phyloP scores from a whole-genome alignment of 2,113 vertebrate species.

The Lota lota region DNA sequence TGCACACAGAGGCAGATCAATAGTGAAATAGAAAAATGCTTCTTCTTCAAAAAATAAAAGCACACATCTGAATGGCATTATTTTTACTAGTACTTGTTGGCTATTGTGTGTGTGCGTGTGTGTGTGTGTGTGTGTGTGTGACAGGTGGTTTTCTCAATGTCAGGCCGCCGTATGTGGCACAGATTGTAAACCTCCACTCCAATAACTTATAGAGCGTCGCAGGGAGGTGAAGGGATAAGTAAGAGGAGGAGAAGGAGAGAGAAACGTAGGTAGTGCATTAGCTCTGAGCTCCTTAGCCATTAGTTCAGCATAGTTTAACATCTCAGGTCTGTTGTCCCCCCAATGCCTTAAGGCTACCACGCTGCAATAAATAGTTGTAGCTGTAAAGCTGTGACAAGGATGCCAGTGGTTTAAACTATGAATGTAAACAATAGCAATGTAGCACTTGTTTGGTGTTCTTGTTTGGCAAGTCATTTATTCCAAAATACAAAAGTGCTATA shows the following conservation, averaged over 20 bases:
- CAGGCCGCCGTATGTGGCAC: conserved; percentile 28
- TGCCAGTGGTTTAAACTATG: no score
- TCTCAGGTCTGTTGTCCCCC: not conserved
- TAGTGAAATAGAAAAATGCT: not conserved
- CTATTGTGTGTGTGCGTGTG: conserved; percentile 1
- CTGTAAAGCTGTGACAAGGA: no score
- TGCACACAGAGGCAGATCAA: not conserved
- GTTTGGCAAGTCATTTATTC: no score
- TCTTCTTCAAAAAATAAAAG: not conserved
- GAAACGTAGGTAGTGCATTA: not conserved
- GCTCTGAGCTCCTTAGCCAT: not conserved
- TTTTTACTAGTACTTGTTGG: not conserved
- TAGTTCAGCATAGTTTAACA: not conserved
- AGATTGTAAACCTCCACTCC: conserved; percentile 45
- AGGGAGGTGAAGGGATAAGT: conserved; percentile 1
- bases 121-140: not conserved
- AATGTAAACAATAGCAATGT: no score
- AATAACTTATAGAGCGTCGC: conserved; percentile 35
- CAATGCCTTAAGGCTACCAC: no score
- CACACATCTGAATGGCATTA: not conserved
- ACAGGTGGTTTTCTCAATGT: conserved; percentile 18
- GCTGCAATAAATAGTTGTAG: no score
- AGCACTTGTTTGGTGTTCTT: no score
- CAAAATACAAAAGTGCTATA: no score
- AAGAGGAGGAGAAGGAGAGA: not conserved